Evolutionary conservation across 2,888 invertebrate genomes (phyloP), one percentile per base, ranked within the genome.

Genomic region (Lydus trimaculatus): DNA sequence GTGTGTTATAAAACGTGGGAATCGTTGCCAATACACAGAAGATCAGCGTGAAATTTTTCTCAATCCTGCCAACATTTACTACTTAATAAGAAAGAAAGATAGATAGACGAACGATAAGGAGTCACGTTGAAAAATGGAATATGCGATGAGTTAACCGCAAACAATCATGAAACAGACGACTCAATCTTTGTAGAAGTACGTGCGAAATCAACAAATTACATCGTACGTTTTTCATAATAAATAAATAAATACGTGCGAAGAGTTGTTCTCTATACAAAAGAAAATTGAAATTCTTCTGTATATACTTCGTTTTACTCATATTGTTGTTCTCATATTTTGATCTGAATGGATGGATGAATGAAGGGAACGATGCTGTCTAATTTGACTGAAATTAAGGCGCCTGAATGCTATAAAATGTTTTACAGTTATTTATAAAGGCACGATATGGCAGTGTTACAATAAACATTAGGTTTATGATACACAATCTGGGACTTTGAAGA

Each of bases 381-480:
- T 58, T 65, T 67, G 71, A 69, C 71, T 73, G 66, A 75, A 75
- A 75, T 74, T 75, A 75, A 83, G 84, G 84, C 84, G 84, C 84
- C 84, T 81, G 80, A 76, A 73, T 73, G 79, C 77, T 74, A 81
- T 83, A 83, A 84, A 84, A 76, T 76, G 76, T 82, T 82, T 82
- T 82, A 82, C 80, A 78, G 82, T 80, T 82, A 83, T 83, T 83
- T 82, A 83, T 81, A 81, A 83, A 84, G 80, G 81, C 80, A 79
- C 72, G 78, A 78, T 76, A 83, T 83, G 82, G 82, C 82, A 79
- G 79, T 80, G 81, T 81, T 83, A 83, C 82, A 84, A 83, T 83
- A 84, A 84, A 84, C 83, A 83, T 77, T 76, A 74, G 79, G 79
- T 83, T 84, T 82, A 83, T 80, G 79, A 80, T 81, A 79, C 76